Evolutionary conservation across 2,888 invertebrate species (phyloP), one percentile per base, ranked within the genome.

Genomic region (Odontocerum albicorne): DNA sequence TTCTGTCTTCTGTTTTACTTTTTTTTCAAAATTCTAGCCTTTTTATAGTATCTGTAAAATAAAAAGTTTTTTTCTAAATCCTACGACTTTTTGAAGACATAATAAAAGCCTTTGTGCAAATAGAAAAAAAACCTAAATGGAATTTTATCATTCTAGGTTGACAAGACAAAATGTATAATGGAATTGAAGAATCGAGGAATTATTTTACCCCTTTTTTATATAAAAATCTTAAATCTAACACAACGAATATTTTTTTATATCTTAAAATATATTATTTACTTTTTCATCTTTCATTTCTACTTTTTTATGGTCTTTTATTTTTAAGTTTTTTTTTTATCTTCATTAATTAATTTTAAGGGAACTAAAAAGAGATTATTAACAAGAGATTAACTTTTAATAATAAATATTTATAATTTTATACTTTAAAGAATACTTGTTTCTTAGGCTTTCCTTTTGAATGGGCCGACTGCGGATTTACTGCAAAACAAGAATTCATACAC

Each of bases 401-500:
- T 17, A 15, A 17, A 38, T n/a, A 38, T 38, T 20, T 3, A 4
- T 40, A 20, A 20, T 10, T 42, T n/a, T 13, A 27, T 22, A 39
- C 42, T 50, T 42, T 42, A 50, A 50, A 39, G 42, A 50, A 43
- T 44, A 46, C 44, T 46, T 59, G 51, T 60, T 60, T 42, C 60
- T 42, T 60, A 60, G 60, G 60, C 57, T 60, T 52, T 60, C 60
- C 57, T 56, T 60, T 56, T 60, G 60, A 60, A 47, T 31, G 52
- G 35, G 12, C 17, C 46, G 33, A 42, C 33, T 44, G 13, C 32
- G 42, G 40, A 42, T 32, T n/a, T n/a, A n/a, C 49, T 49, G 39
- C 45, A 35, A 32, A 32, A 55, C 54, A 51, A 57, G 49, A 55
- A 13, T 20, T 33, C 49, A 21, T 40, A 49, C 40, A 42, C 49